Conservation (phyloP, 2,888 invertebrate genomes). For the Orthonevra nobilis region DNA sequence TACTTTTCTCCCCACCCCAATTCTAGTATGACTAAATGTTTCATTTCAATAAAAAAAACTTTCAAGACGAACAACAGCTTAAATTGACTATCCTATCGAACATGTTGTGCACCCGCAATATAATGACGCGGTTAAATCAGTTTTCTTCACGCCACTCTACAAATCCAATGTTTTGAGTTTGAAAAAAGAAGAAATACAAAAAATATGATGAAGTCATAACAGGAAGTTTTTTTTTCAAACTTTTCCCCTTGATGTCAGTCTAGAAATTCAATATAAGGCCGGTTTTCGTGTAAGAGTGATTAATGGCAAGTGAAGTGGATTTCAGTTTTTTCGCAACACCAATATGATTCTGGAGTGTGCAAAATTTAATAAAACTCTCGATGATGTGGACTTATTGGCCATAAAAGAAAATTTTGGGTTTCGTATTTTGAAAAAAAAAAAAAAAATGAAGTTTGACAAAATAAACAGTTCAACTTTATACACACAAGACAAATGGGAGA, state of each 20-base stretch:
- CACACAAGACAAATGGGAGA: conserved; percentile 19
- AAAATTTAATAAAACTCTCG: conserved; percentile 53
- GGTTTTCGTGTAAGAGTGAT: conserved; percentile 48
- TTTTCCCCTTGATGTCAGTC: conserved; percentile 51
- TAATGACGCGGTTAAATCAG: too few relatives aligned
- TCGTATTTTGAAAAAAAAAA: conserved; percentile 16
- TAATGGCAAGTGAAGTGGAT: conserved; percentile 35
- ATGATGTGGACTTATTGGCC: conserved; percentile 54
- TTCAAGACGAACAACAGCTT: too few relatives aligned
- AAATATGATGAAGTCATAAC: conserved; percentile 49
- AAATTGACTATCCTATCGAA: too few relatives aligned
- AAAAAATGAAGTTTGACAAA: not conserved
- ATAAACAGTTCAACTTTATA: conserved; percentile 8
- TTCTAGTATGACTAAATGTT: too few relatives aligned
- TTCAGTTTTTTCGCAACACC: conserved; percentile 14
- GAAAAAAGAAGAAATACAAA: too few relatives aligned
- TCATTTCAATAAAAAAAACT: too few relatives aligned
- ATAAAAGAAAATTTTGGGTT: conserved; percentile 35
- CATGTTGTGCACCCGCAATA: too few relatives aligned
- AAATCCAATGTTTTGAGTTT: conserved; percentile 20
- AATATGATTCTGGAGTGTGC: too few relatives aligned
- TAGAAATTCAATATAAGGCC: conserved; percentile 29
- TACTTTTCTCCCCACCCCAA: too few relatives aligned
- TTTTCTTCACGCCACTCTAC: not conserved
- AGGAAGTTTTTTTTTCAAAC: conserved; percentile 20